Base-by-base conservation (phyloP, 2,888 invertebrate species). In the Theretra japonica region DNA sequence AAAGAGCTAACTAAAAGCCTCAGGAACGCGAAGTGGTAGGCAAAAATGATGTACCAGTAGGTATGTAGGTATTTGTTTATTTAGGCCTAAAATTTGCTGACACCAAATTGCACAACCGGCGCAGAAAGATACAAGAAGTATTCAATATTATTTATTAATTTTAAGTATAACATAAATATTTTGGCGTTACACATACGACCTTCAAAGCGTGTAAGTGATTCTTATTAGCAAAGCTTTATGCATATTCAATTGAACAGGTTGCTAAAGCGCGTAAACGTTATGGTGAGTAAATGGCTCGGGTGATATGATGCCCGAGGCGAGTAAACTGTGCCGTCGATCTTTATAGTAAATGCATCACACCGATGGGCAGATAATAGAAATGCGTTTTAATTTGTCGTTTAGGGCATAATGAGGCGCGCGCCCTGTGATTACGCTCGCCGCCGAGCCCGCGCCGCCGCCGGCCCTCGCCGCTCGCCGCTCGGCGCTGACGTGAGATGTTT, bases 361-460 rank as follows among this genome's bases (percentile, higher is more conserved):
- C 89, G 89, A 89, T 89, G 90, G 91, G 78, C 88, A 90, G 93
- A 93, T 94, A 94, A 94, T 94, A 94, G 94, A 94, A 94, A 93
- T 88, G 91, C 93, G 91, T 90, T 93, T 94, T 94, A 94, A 94
- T 94, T 94, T 94, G 94, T 94, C 94, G 94, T 94, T 94, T 94
- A 94, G 91, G 90, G 90, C 86, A 93, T 94, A 94, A 95, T 95
- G 93, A 94, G 91, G 85, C 86, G 84, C 86, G 84, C 80, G 94
- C 91, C 93, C 95, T 95, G 95, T 95, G 94, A 95, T 95, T 95
- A 95, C 87, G 87, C 86, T 86, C 86, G 86, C 90, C 90, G 91
- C 94, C 94, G 41, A 41, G 94, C 93, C 88, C 89, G 92, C 41
- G 41, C 89, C 90, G 90, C 88, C 88, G 91, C 94, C 94, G 94